Evolutionary conservation across 2,888 invertebrate species (phyloP).

Genomic region (Eucera pruinosa): DNA sequence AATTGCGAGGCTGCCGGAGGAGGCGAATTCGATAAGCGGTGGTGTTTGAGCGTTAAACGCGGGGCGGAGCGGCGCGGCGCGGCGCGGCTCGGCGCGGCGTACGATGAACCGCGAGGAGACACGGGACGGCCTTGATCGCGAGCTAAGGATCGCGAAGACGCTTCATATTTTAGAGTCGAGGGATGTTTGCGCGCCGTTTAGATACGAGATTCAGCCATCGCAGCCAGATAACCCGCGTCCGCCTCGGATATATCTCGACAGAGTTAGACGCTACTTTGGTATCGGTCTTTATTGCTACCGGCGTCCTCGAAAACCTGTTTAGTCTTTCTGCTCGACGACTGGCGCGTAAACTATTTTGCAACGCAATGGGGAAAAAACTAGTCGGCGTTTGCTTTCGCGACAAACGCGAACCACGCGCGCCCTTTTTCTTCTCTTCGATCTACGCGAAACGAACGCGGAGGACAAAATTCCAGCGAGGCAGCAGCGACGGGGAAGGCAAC

Average conservation of each 20-base stretch:
- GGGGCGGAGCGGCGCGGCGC: constrained; percentile 37
- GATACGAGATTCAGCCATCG: constrained; percentile 66
- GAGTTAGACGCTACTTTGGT: constrained; percentile 68
- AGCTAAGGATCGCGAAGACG: constrained; percentile 62
- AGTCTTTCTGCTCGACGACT: constrained; percentile 58
- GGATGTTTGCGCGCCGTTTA: constrained; percentile 65
- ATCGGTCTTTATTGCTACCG: constrained; percentile 73
- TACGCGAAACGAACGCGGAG: not conserved
- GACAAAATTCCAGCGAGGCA: not conserved
- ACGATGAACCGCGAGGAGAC: constrained; percentile 41
- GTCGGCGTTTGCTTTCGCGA: constrained; percentile 50
- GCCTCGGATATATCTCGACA: constrained; percentile 65
- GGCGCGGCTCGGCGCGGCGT: constrained; percentile 41
- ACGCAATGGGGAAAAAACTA: constrained; percentile 55
- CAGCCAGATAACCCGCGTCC: constrained; percentile 65
- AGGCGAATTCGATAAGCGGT: constrained; percentile 50
- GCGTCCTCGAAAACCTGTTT: constrained; percentile 70
- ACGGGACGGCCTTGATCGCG: constrained; percentile 65
- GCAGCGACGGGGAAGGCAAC: constrained; percentile 5
- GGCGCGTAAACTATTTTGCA: constrained; percentile 56
- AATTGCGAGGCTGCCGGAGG: constrained; percentile 11
- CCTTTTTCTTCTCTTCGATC: not conserved
- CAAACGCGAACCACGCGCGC: constrained; percentile 12
- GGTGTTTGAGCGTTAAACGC: not conserved
- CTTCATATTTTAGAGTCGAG: constrained; percentile 68